Conservation (phyloP, 2,797 vertebrate genomes). For the Cygnus olor region DNA sequence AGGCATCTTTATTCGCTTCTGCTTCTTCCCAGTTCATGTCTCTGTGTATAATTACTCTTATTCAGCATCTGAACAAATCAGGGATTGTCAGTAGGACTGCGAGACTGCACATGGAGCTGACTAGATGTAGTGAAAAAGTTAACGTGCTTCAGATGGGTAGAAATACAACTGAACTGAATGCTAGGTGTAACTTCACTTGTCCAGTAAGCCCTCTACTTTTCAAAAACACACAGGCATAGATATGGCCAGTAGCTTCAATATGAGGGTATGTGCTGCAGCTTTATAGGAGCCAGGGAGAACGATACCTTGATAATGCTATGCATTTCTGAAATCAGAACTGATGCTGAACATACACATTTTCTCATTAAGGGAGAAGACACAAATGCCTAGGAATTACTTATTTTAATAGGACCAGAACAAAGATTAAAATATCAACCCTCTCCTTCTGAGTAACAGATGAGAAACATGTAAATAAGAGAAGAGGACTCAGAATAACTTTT, state of each 20-base stretch:
- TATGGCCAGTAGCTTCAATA: background rate
- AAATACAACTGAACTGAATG: background rate
- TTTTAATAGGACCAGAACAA: background rate
- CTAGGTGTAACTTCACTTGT: background rate
- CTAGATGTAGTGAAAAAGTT: background rate
- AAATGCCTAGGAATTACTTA: background rate
- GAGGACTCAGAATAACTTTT: background rate
- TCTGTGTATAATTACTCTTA: background rate
- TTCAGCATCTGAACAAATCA: background rate
- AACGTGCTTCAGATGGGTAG: background rate
- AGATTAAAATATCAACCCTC: background rate
- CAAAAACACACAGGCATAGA: background rate
- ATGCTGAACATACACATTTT: background rate
- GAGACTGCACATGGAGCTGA: background rate
- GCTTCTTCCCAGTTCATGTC: background rate
- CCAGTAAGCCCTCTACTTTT: background rate
- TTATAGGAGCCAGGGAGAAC: background rate
- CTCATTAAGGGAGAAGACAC: background rate
- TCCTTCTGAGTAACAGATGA: background rate
- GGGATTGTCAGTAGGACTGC: background rate
- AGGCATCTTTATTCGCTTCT: background rate
- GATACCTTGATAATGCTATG: accelerated
- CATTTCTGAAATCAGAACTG: background rate
- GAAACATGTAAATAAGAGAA: background rate
- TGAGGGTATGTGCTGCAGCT: background rate